phyloP scores from a whole-genome alignment of 2,797 vertebrate species.

The Poecile montanus region DNA sequence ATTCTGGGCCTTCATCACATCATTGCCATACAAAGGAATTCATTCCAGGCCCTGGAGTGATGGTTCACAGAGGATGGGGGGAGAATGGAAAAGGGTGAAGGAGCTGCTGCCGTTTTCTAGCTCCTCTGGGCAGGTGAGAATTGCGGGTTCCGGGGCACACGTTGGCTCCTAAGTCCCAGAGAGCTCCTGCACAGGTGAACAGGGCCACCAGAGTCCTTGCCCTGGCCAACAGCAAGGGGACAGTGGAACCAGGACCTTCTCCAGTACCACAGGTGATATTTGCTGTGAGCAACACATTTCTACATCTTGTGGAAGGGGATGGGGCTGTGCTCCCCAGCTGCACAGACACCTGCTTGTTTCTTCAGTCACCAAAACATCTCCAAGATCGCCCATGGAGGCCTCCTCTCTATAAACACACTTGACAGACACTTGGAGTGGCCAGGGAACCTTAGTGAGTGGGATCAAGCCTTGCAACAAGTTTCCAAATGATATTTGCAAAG shows the following conservation, averaged over 20 bases:
- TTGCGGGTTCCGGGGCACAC: fast-evolving
- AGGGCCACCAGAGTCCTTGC: background rate
- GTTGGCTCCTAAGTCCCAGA: background rate
- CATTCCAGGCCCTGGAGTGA: no score
- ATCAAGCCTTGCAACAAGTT: background rate
- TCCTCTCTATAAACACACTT: background rate
- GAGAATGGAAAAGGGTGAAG: background rate
- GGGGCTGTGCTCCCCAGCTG: background rate
- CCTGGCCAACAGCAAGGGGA: background rate
- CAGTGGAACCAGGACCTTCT: background rate
- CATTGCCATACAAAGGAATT: background rate
- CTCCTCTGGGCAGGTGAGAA: background rate
- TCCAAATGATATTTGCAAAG: background rate
- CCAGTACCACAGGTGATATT: background rate
- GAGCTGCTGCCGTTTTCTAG: fast-evolving
- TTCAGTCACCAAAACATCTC: background rate
- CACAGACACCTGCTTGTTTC: background rate
- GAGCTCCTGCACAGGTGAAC: background rate
- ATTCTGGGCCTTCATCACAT: background rate
- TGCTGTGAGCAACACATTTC: background rate
- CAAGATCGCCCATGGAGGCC: background rate
- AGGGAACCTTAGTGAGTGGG: background rate
- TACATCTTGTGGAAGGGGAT: background rate
- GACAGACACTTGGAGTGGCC: fast-evolving
- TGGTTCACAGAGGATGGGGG: fast-evolving